Percentiles rank a stretch among this genome's conserved stretches.
phyloP scores from a whole-genome alignment of 2,888 invertebrate genomes.

The Sycophila texana region DNA sequence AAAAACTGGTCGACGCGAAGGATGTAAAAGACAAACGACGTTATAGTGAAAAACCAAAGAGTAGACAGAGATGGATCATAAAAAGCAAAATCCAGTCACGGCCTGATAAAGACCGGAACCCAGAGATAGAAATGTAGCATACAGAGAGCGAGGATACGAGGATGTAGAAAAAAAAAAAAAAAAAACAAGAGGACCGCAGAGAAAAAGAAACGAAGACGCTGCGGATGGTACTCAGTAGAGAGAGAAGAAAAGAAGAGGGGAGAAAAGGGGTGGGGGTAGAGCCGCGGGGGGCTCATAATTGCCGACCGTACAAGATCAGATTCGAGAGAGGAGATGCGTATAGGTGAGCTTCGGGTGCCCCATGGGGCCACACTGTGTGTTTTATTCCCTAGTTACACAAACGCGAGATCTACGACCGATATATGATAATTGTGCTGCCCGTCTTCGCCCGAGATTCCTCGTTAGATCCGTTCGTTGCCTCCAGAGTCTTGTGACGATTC shows the following conservation, averaged over 20 bases:
- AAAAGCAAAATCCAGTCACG: conserved; percentile 22
- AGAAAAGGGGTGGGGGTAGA: conserved; percentile 53
- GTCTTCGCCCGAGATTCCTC: not conserved
- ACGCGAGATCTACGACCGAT: conserved; percentile 75
- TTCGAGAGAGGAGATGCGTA: not conserved
- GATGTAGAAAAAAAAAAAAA: not conserved
- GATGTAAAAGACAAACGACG: conserved; percentile 20
- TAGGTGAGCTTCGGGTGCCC: conserved; percentile 64
- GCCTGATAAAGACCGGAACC: conserved; percentile 5
- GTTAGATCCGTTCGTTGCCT: not conserved
- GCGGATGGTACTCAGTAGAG: not conserved
- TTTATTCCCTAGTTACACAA: conserved; percentile 76
- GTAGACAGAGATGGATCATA: conserved; percentile 18
- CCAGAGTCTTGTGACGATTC: not conserved
- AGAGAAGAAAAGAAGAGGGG: conserved; percentile 48
- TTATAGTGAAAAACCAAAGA: conserved; percentile 19
- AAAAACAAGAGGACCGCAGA: not conserved
- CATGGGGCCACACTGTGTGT: conserved; percentile 75
- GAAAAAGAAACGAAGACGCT: not conserved
- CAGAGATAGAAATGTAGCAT: conserved; percentile 35
- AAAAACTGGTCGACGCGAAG: conserved; percentile 7
- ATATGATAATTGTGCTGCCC: conserved; percentile 73
- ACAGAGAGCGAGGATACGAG: conserved; percentile 20
- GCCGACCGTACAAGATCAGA: conserved; percentile 74
- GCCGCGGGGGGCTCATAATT: conserved; percentile 75